Evolutionary conservation across 2,113 vertebrate genomes (phyloP).

Genomic region (Lontra canadensis): DNA sequence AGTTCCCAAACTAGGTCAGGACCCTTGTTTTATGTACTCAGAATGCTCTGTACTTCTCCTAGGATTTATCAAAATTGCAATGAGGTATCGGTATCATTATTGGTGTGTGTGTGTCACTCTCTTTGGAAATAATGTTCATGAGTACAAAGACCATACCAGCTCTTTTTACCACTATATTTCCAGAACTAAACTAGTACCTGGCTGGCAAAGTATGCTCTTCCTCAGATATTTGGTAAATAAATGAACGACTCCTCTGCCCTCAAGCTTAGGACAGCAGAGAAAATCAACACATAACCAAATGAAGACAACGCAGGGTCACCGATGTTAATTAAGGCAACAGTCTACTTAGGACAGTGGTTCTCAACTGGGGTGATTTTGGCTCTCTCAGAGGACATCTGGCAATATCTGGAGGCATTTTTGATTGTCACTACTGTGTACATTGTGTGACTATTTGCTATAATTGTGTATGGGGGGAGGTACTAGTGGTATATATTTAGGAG

Average conservation of each 20-base stretch:
- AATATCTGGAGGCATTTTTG: slow-evolving; percentile 28
- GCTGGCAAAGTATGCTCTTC: not conserved
- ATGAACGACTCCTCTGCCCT: not conserved
- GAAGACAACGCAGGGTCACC: not conserved
- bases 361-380: not conserved
- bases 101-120: not conserved
- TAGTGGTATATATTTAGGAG: not conserved
- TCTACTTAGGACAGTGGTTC: not conserved
- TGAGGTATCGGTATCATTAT: not conserved
- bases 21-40: not conserved
- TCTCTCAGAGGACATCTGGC: not conserved
- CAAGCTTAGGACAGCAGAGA: not conserved
- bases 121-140: not conserved
- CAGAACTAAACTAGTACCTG: not conserved
- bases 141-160: not conserved
- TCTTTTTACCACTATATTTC: slow-evolving; percentile 6
- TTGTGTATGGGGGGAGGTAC: not conserved
- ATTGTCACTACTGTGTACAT: not conserved
- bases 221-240: not conserved
- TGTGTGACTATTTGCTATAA: not conserved
- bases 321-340: not conserved
- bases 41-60: not conserved
- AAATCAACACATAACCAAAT: slow-evolving; percentile 32
- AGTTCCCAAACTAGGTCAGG: slow-evolving; percentile 15
- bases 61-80: slow-evolving; percentile 34